Evolutionary conservation across 2,797 vertebrate genomes (phyloP), one percentile per base, ranked within the genome.

Genomic region (Lophotriccus pileatus): DNA sequence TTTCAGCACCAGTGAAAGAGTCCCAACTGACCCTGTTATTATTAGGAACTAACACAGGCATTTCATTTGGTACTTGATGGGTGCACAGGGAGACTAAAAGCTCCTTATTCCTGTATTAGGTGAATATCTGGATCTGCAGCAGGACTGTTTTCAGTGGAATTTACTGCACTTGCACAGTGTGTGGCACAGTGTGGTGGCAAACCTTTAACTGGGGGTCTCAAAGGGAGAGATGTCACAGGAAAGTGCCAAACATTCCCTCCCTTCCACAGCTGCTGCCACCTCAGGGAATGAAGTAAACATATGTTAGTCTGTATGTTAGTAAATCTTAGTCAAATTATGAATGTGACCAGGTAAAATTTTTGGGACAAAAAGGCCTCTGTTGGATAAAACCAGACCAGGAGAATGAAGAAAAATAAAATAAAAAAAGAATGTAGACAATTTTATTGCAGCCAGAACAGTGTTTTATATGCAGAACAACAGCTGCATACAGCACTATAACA

Each of bases 281-380:
- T 34, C 8, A 30, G 21, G 39, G 73, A 68, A 47, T 12, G 32
- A 58, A 64, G 41, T 22, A 24, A 63, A 81, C 11, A 2, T 44
- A 2, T 10, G 12, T 10, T 27, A 62, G 8, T 49, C 12, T 68
- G 0, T 16, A 5, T 25, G 25, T 32, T 44, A 25, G 53, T 43
- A 63, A 77, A 43, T 47, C 30, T 44, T 46, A 34, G 8, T 27
- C 20, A 9, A 4, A 11, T 52, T 22, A 18, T 20, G 10, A 39
- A 52, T 24, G 32, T 17, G 44, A 74, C 16, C 43, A 37, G 24
- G 18, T 74, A 67, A 73, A 55, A n/a, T 10, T 58, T 81, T 6
- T 14, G 68, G 47, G 30, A 46, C 7, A 37, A 67, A 62, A 76
- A 43, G 5, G 10, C 5, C 5, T 1, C 10, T 69, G 2, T 21